Percentiles rank a stretch among this genome's conserved stretches.
Conservation (phyloP, 2,797 vertebrate species). For the Cuculus canorus region DNA sequence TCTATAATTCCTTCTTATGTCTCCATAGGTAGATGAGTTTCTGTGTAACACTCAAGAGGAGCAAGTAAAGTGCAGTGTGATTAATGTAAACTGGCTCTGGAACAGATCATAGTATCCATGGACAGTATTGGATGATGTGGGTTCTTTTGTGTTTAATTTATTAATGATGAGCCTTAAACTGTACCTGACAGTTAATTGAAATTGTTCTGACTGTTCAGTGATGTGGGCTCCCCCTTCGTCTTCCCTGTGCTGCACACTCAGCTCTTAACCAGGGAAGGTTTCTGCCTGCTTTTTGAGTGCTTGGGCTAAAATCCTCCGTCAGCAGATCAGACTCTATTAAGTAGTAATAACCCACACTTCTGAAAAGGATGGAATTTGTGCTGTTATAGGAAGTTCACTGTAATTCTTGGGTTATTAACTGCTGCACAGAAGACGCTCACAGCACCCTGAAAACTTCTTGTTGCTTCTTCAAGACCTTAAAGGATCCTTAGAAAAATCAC, state of each 20-base stretch:
- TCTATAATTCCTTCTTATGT: not conserved
- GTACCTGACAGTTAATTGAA: not conserved
- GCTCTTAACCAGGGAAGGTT: not conserved
- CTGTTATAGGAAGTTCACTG: not conserved
- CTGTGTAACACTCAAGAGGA: not conserved
- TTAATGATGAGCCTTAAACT: constrained; percentile 13
- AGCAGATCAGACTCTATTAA: not conserved
- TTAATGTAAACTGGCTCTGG: not conserved
- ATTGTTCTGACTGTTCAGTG: not conserved
- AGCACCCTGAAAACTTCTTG: not conserved
- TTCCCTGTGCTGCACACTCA: not conserved
- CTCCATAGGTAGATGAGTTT: not conserved
- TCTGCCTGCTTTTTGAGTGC: not conserved
- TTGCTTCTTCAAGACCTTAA: not conserved
- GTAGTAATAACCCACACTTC: not conserved
- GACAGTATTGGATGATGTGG: not conserved
- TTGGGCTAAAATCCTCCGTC: not conserved
- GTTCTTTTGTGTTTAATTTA: not conserved
- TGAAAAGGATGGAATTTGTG: not conserved
- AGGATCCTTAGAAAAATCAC: not conserved
- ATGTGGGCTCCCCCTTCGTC: not conserved
- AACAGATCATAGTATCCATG: not conserved
- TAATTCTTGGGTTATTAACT: not conserved
- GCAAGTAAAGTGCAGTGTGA: not conserved
- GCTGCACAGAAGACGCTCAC: not conserved